Base-by-base conservation (phyloP, 2,113 vertebrate genomes). In the Neoarius graeffei region DNA sequence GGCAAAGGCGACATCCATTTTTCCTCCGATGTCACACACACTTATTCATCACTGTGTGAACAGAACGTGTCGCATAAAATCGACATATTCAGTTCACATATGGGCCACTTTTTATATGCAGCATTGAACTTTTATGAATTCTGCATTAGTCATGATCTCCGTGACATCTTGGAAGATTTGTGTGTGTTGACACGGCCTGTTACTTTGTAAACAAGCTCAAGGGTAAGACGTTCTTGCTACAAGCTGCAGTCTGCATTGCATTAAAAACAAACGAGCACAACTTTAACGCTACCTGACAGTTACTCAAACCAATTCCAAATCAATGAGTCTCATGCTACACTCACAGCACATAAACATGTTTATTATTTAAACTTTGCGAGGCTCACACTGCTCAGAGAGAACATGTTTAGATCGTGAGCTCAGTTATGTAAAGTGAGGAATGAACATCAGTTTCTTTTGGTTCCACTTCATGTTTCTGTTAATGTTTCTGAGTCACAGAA, bases 381-480 rank as follows among this genome's bases (percentile, higher is more conserved):
- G 48, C 77, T 79, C 42, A 3, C n/a, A 15, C 27, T 30, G 69
- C 69, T 9, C 23, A 76, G 52, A 80, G 27, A 80, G 76, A 80
- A 8, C 50, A 0, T 57, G n/a, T 81, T 59, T 35, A 56, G 54
- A 59, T 4, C 54, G 20, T 57, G 54, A 81, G n/a, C 23, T 56
- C 27, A 15, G 54, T 79, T 10, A 79, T 9, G 20, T 54, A 4
- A 54, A 52, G 48, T 52, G 76, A 79, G 50, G 11, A 56, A 80
- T 80, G 15, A 57, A 27, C 52, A 4, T 56, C 50, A 57, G 14
- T 57, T n/a, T 56, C 20, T 74, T 48, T 50, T 76, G 76, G 42
- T 79, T 79, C 76, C 76, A 54, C 23, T n/a, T 13, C 76, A 79
- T 79, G 76, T 73, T 42, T 79, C 50, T 79, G 76, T 79, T 54